These are phyloP conservation scores for Ips typographus DNA, from an alignment of 1,140 invertebrate genomes.

Conservation along the genomic window DNA sequence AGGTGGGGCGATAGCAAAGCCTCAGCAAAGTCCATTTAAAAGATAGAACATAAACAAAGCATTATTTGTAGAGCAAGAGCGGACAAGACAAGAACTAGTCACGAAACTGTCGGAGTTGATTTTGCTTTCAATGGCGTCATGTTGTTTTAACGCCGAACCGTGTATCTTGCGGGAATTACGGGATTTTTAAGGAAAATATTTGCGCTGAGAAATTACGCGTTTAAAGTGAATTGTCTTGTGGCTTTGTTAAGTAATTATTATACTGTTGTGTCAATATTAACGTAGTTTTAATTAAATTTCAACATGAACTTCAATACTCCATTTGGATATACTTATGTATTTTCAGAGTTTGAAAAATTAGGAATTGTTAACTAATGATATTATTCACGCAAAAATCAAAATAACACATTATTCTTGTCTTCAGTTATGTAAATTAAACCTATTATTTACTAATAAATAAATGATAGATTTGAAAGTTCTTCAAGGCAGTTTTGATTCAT, in stretches of 20 bases:
- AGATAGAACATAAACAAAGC: slow-evolving; percentile 29
- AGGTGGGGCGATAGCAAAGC: slow-evolving; percentile 15
- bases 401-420: too few species aligned
- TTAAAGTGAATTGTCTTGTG: too few species aligned
- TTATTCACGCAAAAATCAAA: too few species aligned
- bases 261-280: neutral
- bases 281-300: too few species aligned
- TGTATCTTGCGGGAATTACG: slow-evolving; percentile 20
- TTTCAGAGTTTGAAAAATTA: too few species aligned
- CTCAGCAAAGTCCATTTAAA: slow-evolving; percentile 22
- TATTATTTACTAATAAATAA: too few species aligned
- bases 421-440: too few species aligned
- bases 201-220: neutral
- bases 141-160: slow-evolving; percentile 27
- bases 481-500: too few species aligned
- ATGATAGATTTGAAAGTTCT: too few species aligned
- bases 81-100: slow-evolving; percentile 33
- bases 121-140: slow-evolving; percentile 28
- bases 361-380: too few species aligned
- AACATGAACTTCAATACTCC: too few species aligned
- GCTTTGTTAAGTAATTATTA: neutral
- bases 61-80: slow-evolving; percentile 30
- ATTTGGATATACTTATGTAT: too few species aligned
- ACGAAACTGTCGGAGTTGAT: slow-evolving; percentile 31
- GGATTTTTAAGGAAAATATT: slow-evolving; percentile 28